phyloP scores from a whole-genome alignment of 2,113 vertebrate genomes.

The Oryzias woworae region DNA sequence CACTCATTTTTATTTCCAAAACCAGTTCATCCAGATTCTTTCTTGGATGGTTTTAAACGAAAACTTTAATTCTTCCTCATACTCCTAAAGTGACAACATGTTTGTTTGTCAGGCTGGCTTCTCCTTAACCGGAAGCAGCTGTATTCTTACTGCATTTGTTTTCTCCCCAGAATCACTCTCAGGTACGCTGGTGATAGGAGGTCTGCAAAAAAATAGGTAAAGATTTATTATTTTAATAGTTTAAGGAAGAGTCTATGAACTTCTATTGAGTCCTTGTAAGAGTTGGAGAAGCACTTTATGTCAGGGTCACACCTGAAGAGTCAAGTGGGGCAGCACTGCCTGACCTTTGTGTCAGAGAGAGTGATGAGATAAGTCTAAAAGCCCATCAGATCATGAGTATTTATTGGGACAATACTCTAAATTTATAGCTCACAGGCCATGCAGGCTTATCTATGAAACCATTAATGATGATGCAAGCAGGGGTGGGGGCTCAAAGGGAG shows the following conservation, averaged over 20 bases:
- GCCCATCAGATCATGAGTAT: neutral
- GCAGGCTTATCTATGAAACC: neutral
- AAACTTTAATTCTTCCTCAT: neutral
- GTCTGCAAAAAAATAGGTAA: neutral
- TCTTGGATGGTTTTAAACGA: conserved; percentile 13
- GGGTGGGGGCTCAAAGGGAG: too few relatives aligned
- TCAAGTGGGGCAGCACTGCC: neutral
- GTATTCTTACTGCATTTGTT: neutral
- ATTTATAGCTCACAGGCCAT: conserved; percentile 2
- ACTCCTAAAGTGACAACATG: conserved; percentile 8
- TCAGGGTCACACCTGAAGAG: conserved; percentile 17
- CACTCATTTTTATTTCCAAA: conserved; percentile 13
- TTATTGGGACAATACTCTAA: neutral
- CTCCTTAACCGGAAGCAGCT: neutral
- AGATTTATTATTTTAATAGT: conserved; percentile 13
- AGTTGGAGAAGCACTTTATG: conserved; percentile 14
- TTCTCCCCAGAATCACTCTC: neutral
- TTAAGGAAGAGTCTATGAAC: conserved; percentile 8
- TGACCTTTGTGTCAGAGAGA: neutral
- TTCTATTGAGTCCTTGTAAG: conserved; percentile 18
- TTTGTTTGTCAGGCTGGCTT: neutral
- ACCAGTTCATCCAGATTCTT: neutral
- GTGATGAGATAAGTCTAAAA: conserved; percentile 16
- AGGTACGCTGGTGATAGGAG: neutral
- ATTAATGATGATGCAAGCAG: neutral